Evolutionary conservation across 1,140 invertebrate genomes (phyloP).

Genomic region (Drosophila kepulauana): DNA sequence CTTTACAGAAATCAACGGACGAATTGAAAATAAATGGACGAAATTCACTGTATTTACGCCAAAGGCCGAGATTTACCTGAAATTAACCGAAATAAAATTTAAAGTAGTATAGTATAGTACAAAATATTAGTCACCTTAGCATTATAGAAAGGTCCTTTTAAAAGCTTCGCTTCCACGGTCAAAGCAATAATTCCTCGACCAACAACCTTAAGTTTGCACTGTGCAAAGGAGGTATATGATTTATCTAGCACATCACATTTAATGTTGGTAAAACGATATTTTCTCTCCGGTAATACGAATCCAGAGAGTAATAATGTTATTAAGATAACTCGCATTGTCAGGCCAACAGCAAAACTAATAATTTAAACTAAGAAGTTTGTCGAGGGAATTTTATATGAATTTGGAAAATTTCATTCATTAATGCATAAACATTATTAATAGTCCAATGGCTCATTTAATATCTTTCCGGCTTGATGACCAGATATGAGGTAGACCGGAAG

Average conservation of each 20-base stretch:
- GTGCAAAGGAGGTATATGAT: neutral
- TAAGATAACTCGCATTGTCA: neutral
- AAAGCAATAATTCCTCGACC: conserved; percentile 30
- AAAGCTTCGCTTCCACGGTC: conserved; percentile 17
- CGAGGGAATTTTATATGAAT: too few species aligned
- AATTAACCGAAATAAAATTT: conserved; percentile 8
- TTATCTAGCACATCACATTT: conserved; percentile 1
- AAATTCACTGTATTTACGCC: conserved; percentile 37
- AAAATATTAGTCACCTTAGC: conserved; percentile 1
- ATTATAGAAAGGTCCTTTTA: conserved; percentile 34
- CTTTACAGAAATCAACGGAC: conserved; percentile 38
- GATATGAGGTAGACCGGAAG: too few species aligned
- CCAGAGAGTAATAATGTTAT: neutral
- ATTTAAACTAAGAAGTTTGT: neutral
- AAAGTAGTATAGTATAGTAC: neutral
- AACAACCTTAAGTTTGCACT: conserved; percentile 12
- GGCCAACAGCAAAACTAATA: neutral
- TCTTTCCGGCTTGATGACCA: neutral
- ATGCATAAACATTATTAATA: too few species aligned
- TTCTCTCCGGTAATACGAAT: neutral
- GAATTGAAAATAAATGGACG: conserved; percentile 45
- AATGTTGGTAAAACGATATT: neutral
- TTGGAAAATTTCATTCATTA: too few species aligned
- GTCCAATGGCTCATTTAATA: neutral
- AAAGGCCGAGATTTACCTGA: conserved; percentile 34